These are phyloP conservation scores for Torymus tubicola DNA, from an alignment of 2,888 invertebrate genomes.

Conservation along the genomic window DNA sequence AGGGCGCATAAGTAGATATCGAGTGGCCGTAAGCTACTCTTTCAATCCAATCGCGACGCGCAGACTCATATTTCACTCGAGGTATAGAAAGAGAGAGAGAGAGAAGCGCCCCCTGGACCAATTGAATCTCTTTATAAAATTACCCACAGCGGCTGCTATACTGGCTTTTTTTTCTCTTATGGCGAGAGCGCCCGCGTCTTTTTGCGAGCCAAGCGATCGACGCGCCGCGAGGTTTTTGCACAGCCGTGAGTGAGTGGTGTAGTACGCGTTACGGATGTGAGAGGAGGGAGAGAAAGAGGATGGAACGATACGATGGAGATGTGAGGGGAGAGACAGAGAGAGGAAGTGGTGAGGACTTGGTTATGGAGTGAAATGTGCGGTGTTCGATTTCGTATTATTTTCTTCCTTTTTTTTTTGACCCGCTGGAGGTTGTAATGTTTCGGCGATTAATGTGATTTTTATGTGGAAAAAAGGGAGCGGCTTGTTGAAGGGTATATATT, in stretches of 20 bases:
- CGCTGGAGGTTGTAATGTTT: too few species aligned
- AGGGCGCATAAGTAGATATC: slow-evolving; percentile 68
- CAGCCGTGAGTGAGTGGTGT: background rate
- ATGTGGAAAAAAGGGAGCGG: too few species aligned
- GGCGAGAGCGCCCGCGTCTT: background rate
- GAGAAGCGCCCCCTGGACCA: slow-evolving; percentile 65
- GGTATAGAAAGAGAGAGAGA: background rate
- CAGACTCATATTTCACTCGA: slow-evolving; percentile 72
- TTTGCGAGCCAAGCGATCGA: slow-evolving; percentile 23
- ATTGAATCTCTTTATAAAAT: slow-evolving; percentile 74
- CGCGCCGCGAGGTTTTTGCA: slow-evolving; percentile 1
- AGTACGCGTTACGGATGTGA: slow-evolving; percentile 15
- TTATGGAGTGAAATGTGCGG: background rate
- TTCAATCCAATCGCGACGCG: slow-evolving; percentile 71
- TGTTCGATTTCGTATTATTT: too few species aligned
- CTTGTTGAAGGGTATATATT: too few species aligned
- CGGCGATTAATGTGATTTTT: too few species aligned
- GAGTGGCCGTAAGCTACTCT: slow-evolving; percentile 68
- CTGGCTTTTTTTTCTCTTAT: slow-evolving; percentile 5
- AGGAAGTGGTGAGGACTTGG: background rate
- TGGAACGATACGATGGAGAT: background rate
- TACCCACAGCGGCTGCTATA: slow-evolving; percentile 58
- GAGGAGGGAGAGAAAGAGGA: background rate
- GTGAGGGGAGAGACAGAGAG: background rate
- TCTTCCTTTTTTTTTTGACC: too few species aligned